These are phyloP conservation scores for Manis crassicaudata DNA, from an alignment of 2,797 vertebrate genomes.

Conservation along the genomic window DNA sequence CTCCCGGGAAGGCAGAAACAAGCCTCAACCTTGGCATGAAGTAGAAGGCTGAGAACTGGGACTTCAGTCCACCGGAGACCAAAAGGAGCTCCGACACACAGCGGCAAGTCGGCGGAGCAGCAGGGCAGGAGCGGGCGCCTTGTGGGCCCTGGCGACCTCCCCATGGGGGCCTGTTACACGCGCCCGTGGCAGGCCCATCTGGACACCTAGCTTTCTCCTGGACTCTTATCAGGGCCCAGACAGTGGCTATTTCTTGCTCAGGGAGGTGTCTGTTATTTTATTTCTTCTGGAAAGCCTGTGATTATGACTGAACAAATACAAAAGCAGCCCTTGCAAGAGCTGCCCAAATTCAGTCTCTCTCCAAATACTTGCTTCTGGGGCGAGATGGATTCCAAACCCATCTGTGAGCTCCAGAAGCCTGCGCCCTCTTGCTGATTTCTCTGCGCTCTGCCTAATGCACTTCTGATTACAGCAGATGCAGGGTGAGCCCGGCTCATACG, in stretches of 20 bases:
- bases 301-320: background rate
- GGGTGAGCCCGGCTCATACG: background rate
- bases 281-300: background rate
- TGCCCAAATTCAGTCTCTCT: background rate
- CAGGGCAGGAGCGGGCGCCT: background rate
- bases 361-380: background rate
- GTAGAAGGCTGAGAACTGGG: background rate
- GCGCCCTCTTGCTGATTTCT: background rate
- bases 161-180: too few species aligned
- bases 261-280: background rate
- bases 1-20: too few species aligned
- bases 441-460: background rate
- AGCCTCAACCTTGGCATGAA: background rate
- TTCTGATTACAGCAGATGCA: background rate
- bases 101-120: background rate
- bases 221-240: background rate
- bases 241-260: background rate
- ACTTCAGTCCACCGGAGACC: background rate
- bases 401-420: background rate
- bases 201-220: background rate
- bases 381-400: background rate
- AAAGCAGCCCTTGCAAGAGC: background rate
- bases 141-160: fast-evolving
- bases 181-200: fast-evolving
- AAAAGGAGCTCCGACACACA: background rate